Base-by-base conservation (phyloP, 1,140 invertebrate species). In the Apis mellifera region DNA sequence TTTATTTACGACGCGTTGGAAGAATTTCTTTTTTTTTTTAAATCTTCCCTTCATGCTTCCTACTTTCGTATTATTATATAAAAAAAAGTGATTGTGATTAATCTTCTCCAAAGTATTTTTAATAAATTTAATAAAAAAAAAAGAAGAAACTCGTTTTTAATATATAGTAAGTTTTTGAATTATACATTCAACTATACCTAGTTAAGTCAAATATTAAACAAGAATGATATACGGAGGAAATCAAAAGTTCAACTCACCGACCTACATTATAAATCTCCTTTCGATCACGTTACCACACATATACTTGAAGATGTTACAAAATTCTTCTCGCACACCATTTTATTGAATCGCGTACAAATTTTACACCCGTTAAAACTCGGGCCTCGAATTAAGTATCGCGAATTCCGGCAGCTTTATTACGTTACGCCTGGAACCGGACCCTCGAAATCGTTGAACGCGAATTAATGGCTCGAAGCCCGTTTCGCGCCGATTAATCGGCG, bases 381-480 rank as follows among this genome's bases (percentile, higher is more conserved):
- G n/a, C 60, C 57, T 73, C 48, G 48, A 68, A 62, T 86, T 48
- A 75, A 84, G 77, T 23, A 77, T 48, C 54, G 57, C 69, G 76
- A 72, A 74, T 84, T 65, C 68, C 55, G 54, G 50, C 60, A 59
- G 73, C 48, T 52, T 66, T 73, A 84, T 87, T 84, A 62, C 82
- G 48, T 54, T 42, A 59, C n/a, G 54, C 17, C 73, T 32, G 64
- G 64, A 86, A 11, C 52, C 23, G 42, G 50, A 64, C 77, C 79
- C 77, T 84, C 65, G 86, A 84, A 42, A 83, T 88, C 78, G 88
- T 89, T 86, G 85, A 89, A 86, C 78, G 84, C 84, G 84, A 88
- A 89, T 89, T 89, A 89, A 88, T 77, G 84, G 82, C 80, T 32
- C 64, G 55, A n/a, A 70, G 77, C 74, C 81, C 60, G 54, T 15